Evolutionary conservation across 2,797 vertebrate genomes (phyloP).

Genomic region (Melanogrammus aeglefinus): DNA sequence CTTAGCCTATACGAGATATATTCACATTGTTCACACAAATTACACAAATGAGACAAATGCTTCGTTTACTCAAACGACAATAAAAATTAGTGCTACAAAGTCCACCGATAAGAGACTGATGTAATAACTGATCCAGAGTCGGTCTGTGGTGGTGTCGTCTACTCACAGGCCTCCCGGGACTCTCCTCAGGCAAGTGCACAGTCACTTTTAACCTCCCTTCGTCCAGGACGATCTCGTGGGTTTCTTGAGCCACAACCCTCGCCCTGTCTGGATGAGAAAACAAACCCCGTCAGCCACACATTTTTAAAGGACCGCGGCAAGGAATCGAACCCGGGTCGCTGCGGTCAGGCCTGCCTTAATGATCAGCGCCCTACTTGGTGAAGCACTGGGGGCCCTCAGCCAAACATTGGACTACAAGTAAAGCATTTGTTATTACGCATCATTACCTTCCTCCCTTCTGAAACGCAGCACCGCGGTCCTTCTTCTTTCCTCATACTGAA

Average conservation of each 20-base stretch:
- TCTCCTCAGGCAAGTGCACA: slow-evolving; percentile 38
- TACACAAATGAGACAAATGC: no score
- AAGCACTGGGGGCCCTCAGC: background rate
- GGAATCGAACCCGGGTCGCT: no score
- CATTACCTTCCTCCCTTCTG: slow-evolving; percentile 58
- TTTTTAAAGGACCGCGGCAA: no score
- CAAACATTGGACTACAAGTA: background rate
- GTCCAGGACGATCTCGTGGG: slow-evolving; percentile 55
- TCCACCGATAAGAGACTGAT: no score
- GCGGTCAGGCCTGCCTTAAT: no score
- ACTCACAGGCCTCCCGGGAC: slow-evolving; percentile 33
- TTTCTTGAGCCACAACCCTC: slow-evolving; percentile 57
- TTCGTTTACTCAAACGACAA: no score
- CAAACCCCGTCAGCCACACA: background rate
- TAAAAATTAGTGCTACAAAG: no score
- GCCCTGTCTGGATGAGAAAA: slow-evolving; percentile 47
- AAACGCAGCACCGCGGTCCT: slow-evolving; percentile 57
- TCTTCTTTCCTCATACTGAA: slow-evolving; percentile 42
- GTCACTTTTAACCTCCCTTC: slow-evolving; percentile 47
- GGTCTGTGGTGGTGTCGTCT: background rate
- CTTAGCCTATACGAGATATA: no score
- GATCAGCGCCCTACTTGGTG: no score
- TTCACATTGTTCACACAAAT: no score
- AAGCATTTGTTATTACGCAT: background rate
- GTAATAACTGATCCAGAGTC: no score